Evolutionary conservation across 2,888 invertebrate species (phyloP), one percentile per base, ranked within the genome.

Genomic region (Hylaea fasciaria): DNA sequence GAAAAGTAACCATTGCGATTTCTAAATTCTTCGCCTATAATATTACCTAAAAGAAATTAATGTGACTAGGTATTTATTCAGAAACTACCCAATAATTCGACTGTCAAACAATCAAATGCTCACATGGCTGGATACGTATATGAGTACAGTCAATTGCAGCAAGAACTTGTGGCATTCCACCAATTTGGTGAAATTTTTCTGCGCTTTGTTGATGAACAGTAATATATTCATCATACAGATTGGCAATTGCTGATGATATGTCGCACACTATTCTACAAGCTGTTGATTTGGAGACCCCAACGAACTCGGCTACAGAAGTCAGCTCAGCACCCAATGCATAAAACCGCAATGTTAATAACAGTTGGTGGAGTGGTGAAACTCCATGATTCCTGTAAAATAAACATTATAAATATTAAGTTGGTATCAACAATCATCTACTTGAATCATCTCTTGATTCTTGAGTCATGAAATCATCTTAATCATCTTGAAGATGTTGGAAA

Each of bases 211-310:
- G 28, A 9, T 66, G 65, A 13, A 75, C 35, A 13, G 48, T 29
- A 11, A 73, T 58, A 48, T 72, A 72, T 46, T 65, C 61, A n/a
- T 48, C 17, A 58, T 72, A 72, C 17, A 48, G n/a, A 4, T 32
- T 57, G 8, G 71, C 66, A 11, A 76, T 71, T 22, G 72, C 73
- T 8, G 5, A 11, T 11, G 64, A 62, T 8, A 74, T 59, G 44
- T 71, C 66, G 11, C 46, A 17, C 10, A 74, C 66, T 51, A 73
- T 73, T 32, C 72, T 57, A 16, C 65, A 8, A 4, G 72, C 71
- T 46, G 74, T 60, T 11, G 70, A 55, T 62, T 64, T 69, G 22
- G 73, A 70, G 0, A 73, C 74, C 0, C 74, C 73, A 7, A 69
- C 50, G 54, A 70, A 74, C 28, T 74, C 71, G 8, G 70, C 74